Evolutionary conservation across 1,140 invertebrate genomes (phyloP).

Genomic region (Drosophila orosa): DNA sequence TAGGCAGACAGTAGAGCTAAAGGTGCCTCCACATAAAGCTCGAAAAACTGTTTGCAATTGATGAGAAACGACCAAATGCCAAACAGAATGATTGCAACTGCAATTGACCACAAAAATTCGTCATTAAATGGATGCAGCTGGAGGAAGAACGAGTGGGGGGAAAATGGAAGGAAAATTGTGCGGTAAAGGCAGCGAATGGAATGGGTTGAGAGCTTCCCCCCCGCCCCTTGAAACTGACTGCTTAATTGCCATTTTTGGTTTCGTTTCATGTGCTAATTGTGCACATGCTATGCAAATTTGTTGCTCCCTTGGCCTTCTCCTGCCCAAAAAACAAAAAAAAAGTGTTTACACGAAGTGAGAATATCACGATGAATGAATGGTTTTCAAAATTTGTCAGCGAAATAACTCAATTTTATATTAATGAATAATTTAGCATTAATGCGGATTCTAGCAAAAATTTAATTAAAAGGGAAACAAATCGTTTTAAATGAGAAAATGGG

Average conservation of each 20-base stretch:
- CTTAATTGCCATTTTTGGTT: constrained; percentile 46
- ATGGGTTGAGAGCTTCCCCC: not conserved
- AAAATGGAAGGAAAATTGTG: constrained; percentile 9
- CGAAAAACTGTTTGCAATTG: constrained; percentile 12
- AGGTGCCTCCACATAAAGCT: constrained; percentile 7
- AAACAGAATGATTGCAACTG: constrained; percentile 22
- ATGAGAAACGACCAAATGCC: constrained; percentile 15
- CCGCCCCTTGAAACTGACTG: constrained; percentile 6
- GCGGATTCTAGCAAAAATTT: not conserved
- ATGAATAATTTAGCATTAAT: constrained; percentile 24
- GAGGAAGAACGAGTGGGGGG: constrained; percentile 11
- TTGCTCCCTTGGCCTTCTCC: constrained; percentile 23
- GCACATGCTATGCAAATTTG: constrained; percentile 40
- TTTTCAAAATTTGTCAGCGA: not conserved
- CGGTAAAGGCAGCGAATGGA: not conserved
- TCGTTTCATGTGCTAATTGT: constrained; percentile 49
- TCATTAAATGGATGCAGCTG: constrained; percentile 28
- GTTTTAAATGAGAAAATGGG: not conserved
- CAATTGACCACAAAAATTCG: constrained; percentile 43
- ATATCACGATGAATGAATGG: constrained; percentile 11
- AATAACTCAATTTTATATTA: constrained; percentile 17
- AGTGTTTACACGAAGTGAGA: constrained; percentile 11
- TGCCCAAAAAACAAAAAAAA: constrained; percentile 9
- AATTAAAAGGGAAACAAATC: not conserved
- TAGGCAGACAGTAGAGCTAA: not conserved